phyloP scores from a whole-genome alignment of 1,140 invertebrate genomes.

The Cydia fagiglandana region DNA sequence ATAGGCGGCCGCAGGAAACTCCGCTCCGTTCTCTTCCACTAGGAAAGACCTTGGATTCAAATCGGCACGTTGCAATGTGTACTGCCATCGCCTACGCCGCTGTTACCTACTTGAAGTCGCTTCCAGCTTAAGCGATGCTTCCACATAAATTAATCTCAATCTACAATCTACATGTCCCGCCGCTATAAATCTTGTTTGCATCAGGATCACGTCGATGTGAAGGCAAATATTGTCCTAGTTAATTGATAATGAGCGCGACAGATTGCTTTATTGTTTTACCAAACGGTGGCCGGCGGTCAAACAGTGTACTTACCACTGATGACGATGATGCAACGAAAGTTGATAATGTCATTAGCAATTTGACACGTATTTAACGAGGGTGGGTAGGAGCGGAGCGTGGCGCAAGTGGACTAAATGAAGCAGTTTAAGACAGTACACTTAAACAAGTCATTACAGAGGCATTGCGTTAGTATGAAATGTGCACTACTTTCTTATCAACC shows the following conservation, averaged over 20 bases:
- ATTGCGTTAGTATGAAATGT: constrained; percentile 5
- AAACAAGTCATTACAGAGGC: constrained; percentile 54
- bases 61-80: constrained; percentile 76
- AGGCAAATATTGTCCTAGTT: constrained; percentile 48
- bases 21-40: constrained; percentile 80
- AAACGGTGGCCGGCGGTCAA: constrained; percentile 52
- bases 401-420: constrained; percentile 52
- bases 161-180: constrained; percentile 21
- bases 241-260: constrained; percentile 62
- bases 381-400: constrained; percentile 57
- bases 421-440: constrained; percentile 58
- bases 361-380: constrained; percentile 72
- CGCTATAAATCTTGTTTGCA: constrained; percentile 27
- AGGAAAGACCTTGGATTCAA: constrained; percentile 80
- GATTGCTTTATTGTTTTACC: constrained; percentile 64
- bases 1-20: constrained; percentile 79
- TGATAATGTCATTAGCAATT: constrained; percentile 72
- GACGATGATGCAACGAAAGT: constrained; percentile 71
- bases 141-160: constrained; percentile 46
- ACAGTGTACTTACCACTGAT: constrained; percentile 55
- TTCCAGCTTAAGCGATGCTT: constrained; percentile 67
- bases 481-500: not conserved
- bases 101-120: constrained; percentile 66
- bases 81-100: constrained; percentile 75
- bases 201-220: constrained; percentile 37